These are phyloP conservation scores for Myotis findleyi DNA, from an alignment of 2,797 vertebrate genomes.

Conservation along the genomic window DNA sequence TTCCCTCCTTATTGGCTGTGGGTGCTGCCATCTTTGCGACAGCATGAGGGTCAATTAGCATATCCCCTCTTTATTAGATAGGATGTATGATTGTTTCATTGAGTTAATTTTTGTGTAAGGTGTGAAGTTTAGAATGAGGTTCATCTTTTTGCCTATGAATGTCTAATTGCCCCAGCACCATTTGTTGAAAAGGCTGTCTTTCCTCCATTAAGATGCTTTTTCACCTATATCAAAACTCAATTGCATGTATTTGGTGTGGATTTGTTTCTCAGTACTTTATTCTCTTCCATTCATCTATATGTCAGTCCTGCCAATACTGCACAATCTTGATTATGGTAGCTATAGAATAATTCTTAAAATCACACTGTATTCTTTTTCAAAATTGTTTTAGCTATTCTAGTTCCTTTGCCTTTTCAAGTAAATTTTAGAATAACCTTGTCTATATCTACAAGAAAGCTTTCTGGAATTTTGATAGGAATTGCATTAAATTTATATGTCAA, in stretches of 20 bases:
- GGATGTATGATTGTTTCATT: neutral
- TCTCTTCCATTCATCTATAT: neutral
- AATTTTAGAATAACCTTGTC: constrained; percentile 64
- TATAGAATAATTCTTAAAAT: constrained; percentile 60
- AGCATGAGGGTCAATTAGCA: no score
- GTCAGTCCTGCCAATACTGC: neutral
- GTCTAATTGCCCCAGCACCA: neutral
- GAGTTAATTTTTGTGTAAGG: constrained; percentile 3
- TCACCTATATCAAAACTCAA: constrained; percentile 4
- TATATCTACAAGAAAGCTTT: constrained; percentile 41
- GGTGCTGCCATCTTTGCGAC: no score
- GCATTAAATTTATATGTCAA: constrained; percentile 7
- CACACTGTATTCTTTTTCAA: constrained; percentile 59
- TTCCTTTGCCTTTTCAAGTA: constrained; percentile 47
- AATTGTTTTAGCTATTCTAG: constrained; percentile 50
- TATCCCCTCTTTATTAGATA: no score
- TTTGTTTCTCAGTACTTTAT: constrained; percentile 40
- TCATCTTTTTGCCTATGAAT: constrained; percentile 9
- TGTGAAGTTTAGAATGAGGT: neutral
- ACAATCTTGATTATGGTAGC: constrained; percentile 55
- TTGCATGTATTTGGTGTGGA: neutral
- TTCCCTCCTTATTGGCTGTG: no score
- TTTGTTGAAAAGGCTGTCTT: constrained; percentile 10
- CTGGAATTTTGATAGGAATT: constrained; percentile 46
- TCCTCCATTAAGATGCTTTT: constrained; percentile 7